Conservation (phyloP, 2,888 invertebrate genomes). For the Tridacna gigas region DNA sequence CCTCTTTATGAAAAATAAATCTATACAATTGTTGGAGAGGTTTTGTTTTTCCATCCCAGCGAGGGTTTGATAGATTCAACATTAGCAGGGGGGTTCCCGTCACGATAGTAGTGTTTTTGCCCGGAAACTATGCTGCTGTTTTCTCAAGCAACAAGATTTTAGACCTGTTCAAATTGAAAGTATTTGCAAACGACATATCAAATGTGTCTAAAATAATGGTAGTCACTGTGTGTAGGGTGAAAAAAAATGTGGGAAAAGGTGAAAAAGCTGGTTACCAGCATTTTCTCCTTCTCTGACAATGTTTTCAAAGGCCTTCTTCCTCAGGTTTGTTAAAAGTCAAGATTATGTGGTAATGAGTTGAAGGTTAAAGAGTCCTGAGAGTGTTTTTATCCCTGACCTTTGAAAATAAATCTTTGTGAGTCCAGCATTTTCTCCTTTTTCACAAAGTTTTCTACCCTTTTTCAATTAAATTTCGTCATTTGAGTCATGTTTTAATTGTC, state of each 20-base stretch:
- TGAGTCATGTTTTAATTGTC: too few species aligned
- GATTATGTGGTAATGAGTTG: too few species aligned
- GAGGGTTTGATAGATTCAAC: slow-evolving; percentile 40
- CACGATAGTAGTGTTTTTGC: not conserved
- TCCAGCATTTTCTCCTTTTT: too few species aligned
- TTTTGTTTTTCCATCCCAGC: slow-evolving; percentile 49
- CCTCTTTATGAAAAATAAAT: slow-evolving; percentile 30
- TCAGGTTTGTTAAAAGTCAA: too few species aligned
- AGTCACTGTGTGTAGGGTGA: not conserved
- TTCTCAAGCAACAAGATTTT: not conserved
- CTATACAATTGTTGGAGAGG: slow-evolving; percentile 54
- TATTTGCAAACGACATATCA: not conserved
- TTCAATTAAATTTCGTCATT: too few species aligned
- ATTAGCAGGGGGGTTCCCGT: slow-evolving; percentile 12
- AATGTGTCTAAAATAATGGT: not conserved
- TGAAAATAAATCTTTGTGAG: too few species aligned
- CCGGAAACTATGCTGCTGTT: not conserved
- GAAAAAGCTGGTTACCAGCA: not conserved
- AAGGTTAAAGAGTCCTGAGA: too few species aligned
- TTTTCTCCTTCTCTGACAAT: not conserved
- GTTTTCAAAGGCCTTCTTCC: not conserved
- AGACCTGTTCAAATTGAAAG: not conserved
- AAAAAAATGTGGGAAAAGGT: not conserved
- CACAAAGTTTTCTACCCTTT: too few species aligned
- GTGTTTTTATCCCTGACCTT: too few species aligned